Evolutionary conservation across 2,113 vertebrate genomes (phyloP).

Genomic region (Neogale vison): DNA sequence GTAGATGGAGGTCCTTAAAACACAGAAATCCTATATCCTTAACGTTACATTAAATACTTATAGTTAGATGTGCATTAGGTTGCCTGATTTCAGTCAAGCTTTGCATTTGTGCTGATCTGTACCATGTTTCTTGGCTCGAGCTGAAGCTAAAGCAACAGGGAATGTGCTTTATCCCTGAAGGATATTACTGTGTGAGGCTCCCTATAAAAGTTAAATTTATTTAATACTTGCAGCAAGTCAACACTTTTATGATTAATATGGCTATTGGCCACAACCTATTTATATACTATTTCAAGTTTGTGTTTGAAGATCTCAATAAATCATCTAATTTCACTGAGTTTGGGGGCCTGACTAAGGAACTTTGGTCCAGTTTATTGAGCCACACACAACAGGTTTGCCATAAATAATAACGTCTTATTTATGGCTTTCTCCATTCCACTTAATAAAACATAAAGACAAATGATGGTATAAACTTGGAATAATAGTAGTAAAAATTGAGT

Average conservation of each 20-base stretch:
- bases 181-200: constrained; percentile 51
- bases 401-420: constrained; percentile 66
- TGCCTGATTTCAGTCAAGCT: constrained; percentile 6
- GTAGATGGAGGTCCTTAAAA: neutral
- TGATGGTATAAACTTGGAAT: constrained; percentile 62
- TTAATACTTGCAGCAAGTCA: constrained; percentile 71
- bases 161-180: constrained; percentile 59
- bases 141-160: constrained; percentile 13
- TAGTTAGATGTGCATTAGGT: neutral
- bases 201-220: constrained; percentile 75
- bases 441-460: constrained; percentile 70
- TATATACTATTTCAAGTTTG: constrained; percentile 67
- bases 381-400: constrained; percentile 40
- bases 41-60: neutral
- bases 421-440: constrained; percentile 48
- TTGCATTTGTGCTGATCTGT: neutral
- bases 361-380: constrained; percentile 63
- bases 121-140: constrained; percentile 24
- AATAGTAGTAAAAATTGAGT: constrained; percentile 39
- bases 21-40: neutral
- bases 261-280: constrained; percentile 66
- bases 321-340: constrained; percentile 66
- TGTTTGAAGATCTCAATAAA: constrained; percentile 72
- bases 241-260: constrained; percentile 74
- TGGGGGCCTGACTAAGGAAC: constrained; percentile 49